Percentiles rank a stretch among this genome's conserved stretches.
Evolutionary conservation across 1,140 invertebrate species (phyloP).

Genomic region (Magallana gigas): DNA sequence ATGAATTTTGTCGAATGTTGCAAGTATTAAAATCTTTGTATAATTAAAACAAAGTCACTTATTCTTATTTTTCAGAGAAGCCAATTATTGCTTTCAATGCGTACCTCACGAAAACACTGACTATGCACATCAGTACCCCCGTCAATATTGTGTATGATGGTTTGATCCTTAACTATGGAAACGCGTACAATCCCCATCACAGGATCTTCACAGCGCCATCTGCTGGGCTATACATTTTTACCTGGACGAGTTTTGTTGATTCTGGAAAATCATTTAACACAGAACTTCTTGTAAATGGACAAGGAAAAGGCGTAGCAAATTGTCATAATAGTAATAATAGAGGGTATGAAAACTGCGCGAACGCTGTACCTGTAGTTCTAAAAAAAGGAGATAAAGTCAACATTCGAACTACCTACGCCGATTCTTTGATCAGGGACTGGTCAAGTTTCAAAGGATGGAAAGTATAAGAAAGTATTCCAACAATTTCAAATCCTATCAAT

Average conservation of each 20-base stretch:
- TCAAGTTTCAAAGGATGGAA: conserved; percentile 1
- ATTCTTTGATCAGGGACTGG: neutral
- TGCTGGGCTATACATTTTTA: neutral
- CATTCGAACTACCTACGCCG: neutral
- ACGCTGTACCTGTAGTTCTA: neutral
- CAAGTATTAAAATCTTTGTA: too few species aligned
- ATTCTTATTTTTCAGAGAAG: neutral
- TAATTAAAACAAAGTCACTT: too few species aligned
- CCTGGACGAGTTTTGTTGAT: neutral
- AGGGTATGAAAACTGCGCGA: neutral
- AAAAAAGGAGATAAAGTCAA: neutral
- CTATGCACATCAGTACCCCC: neutral
- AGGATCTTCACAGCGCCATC: neutral
- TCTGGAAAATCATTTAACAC: neutral
- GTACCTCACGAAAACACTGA: neutral
- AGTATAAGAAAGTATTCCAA: neutral
- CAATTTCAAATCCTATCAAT: too few species aligned
- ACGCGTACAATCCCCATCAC: neutral
- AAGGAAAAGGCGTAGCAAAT: neutral
- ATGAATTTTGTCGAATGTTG: too few species aligned
- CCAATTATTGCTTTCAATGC: neutral
- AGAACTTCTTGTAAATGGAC: conserved; percentile 1
- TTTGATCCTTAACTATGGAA: neutral
- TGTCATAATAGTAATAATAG: neutral
- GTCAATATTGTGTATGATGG: neutral